phyloP scores from a whole-genome alignment of 2,888 invertebrate species.

The Octonoba sinensis region DNA sequence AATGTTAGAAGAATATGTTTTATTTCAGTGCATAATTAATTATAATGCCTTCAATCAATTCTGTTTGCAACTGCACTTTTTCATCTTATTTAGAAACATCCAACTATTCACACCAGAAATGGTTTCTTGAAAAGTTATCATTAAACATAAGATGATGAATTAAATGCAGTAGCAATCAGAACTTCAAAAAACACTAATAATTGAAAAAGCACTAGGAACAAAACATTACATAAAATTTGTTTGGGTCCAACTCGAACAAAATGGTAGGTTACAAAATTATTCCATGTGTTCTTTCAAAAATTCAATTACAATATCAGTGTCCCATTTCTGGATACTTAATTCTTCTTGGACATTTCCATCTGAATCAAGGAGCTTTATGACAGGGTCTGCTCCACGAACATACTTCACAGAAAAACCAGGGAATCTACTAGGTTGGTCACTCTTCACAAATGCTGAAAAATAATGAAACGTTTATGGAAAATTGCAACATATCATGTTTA shows the following conservation, averaged over 20 bases:
- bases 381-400: conserved; percentile 92
- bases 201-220: too few species aligned
- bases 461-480: background rate
- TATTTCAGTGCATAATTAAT: too few species aligned
- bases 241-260: background rate
- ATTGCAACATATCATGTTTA: too few species aligned
- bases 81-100: conserved; percentile 13
- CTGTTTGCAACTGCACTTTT: too few species aligned
- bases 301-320: conserved; percentile 97
- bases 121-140: conserved; percentile 51
- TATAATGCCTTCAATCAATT: too few species aligned
- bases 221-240: too few species aligned
- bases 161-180: too few species aligned
- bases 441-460: conserved; percentile 89
- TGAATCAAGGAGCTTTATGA: conserved; percentile 89
- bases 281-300: conserved; percentile 89
- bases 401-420: conserved; percentile 93
- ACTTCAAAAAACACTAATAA: too few species aligned
- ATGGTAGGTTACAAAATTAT: conserved; percentile 9
- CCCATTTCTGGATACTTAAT: conserved; percentile 97
- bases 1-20: too few species aligned
- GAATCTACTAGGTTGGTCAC: conserved; percentile 89
- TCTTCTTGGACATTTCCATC: conserved; percentile 84
- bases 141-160: conserved; percentile 1
- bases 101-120: conserved; percentile 32